A percentile compares a stretch with the other conserved stretches of the same genome.
These are phyloP conservation scores for Drosophila murphyi DNA, from an alignment of 1,140 invertebrate genomes.

Conservation along the genomic window DNA sequence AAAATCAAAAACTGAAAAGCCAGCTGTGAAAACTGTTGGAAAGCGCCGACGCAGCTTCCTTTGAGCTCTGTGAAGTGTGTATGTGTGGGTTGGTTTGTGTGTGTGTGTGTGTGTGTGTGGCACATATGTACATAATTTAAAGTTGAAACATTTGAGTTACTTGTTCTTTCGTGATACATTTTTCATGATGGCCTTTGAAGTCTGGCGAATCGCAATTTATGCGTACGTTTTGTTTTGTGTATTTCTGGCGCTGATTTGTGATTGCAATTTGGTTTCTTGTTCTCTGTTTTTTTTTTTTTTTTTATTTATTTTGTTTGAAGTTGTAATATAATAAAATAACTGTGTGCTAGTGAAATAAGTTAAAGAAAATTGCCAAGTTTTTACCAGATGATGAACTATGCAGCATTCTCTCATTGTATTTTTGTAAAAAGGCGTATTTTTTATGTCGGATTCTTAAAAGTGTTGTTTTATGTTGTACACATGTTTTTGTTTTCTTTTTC, in stretches of 20 bases:
- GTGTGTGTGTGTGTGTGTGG: constrained; percentile 2
- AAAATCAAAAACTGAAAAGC: not conserved
- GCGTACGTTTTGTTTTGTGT: constrained; percentile 15
- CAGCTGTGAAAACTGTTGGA: not conserved
- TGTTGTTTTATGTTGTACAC: no score
- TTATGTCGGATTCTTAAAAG: no score
- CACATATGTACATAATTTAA: not conserved
- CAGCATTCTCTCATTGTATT: no score
- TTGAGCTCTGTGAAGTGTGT: constrained; percentile 4
- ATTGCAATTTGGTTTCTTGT: constrained; percentile 28
- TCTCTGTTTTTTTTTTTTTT: not conserved
- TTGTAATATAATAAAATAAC: not conserved
- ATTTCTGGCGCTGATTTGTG: constrained; percentile 50
- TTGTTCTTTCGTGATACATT: not conserved
- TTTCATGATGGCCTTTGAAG: constrained; percentile 5
- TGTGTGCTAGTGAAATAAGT: not conserved
- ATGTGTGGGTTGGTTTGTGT: not conserved
- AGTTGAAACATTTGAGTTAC: constrained; percentile 39
- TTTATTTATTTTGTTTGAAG: not conserved
- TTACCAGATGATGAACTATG: no score
- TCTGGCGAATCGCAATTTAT: constrained; percentile 23
- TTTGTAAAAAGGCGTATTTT: no score
- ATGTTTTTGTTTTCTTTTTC: no score
- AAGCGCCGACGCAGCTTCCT: constrained; percentile 36
- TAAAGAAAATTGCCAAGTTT: not conserved